Evolutionary conservation across 1,140 invertebrate genomes (phyloP), one percentile per base, ranked within the genome.

Genomic region (Drosophila lacertosa): DNA sequence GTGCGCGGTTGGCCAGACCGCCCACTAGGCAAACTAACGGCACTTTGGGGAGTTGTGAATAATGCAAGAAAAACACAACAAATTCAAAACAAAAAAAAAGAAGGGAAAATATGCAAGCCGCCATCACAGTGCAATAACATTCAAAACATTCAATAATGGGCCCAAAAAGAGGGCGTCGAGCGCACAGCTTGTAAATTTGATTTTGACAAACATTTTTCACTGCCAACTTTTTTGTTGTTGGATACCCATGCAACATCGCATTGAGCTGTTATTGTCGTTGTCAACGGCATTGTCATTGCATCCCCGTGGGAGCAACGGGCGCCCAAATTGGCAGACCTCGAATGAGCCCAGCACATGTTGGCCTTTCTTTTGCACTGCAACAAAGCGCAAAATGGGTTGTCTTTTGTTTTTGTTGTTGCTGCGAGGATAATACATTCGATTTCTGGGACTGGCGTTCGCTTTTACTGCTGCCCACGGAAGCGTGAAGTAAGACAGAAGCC

Each of bases 391-490:
- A 70, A 48, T 66, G 77, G 77, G 45, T 73, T 68, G 67, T 42
- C 54, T 80, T 84, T 74, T 79, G 74, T 65, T 65, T 71, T 60
- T 62, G 58, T 20, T 32, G 42, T 40, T 35, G 22, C 44, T 53
- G 51, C 6, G 78, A 83, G 81, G 80, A 83, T 83, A 83, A 69
- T 83, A 72, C 80, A 86, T 84, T 80, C 22, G 80, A 86, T 86
- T 84, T 84, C 71, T 79, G 71, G 64, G 64, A 32, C 55, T 58
- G 22, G 45, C 65, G 65, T 20, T 55, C 44, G 50, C 67, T 78
- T 77, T 58, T 37, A 11, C 15, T 57, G 24, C 62, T 71, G 63
- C 60, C 77, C 73, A 84, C 39, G 82, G 73, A 81, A 86, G 77
- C 81, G 73, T 84, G 77, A 84, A 86, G 81, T 57, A 66, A 67